Evolutionary conservation across 2,113 vertebrate species (phyloP).

Genomic region (Carettochelys insculpta): DNA sequence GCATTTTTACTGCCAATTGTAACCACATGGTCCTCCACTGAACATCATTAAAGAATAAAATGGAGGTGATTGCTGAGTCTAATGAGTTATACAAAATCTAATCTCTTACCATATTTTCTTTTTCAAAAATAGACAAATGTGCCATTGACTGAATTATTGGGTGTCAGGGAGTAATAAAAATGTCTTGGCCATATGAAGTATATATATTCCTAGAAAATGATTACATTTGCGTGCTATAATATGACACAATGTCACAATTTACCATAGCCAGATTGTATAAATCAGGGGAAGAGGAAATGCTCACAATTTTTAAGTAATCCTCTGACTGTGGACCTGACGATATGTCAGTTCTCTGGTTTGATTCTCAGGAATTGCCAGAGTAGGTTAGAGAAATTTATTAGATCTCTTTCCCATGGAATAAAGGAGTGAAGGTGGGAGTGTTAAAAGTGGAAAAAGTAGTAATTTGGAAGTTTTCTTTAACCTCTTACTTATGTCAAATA

Average conservation of each 20-base stretch:
- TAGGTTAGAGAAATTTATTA: background rate
- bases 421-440: background rate
- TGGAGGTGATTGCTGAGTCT: background rate
- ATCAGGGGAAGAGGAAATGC: background rate
- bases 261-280: background rate
- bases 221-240: background rate
- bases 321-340: background rate
- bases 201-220: background rate
- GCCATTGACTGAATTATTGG: background rate
- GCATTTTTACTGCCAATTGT: background rate
- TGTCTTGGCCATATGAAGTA: background rate
- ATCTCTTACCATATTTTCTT: background rate
- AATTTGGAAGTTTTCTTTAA: background rate
- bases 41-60: background rate
- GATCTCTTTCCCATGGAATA: background rate
- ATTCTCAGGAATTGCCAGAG: constrained; percentile 22
- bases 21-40: background rate
- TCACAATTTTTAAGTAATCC: background rate
- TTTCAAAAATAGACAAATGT: background rate
- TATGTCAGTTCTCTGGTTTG: background rate
- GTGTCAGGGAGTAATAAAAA: background rate
- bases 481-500: background rate
- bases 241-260: background rate
- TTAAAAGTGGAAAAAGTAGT: background rate
- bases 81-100: background rate